These are phyloP conservation scores for Pectinophora gossypiella DNA, from an alignment of 1,140 invertebrate genomes.

Conservation along the genomic window DNA sequence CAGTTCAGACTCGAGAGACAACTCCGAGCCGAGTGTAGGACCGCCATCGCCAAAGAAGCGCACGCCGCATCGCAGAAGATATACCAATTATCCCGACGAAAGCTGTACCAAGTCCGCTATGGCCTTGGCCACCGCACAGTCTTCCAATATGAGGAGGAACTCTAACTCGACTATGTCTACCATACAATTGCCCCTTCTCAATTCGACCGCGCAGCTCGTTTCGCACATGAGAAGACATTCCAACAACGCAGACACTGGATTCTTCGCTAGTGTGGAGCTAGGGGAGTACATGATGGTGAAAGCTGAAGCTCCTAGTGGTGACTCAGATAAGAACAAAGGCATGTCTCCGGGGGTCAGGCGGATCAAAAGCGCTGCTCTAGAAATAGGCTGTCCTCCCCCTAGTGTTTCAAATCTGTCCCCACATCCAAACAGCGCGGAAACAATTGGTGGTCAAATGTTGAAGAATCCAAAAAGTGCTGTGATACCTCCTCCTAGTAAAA, in stretches of 20 bases:
- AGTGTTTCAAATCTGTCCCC: constrained; percentile 78
- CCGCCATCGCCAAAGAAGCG: constrained; percentile 67
- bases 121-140: constrained; percentile 55
- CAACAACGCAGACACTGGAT: constrained; percentile 77
- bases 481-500: constrained; percentile 79
- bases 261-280: constrained; percentile 74
- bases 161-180: constrained; percentile 78
- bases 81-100: constrained; percentile 63
- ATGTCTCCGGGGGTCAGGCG: constrained; percentile 76
- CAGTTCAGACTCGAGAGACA: constrained; percentile 72
- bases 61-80: constrained; percentile 52
- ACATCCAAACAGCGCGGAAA: constrained; percentile 82
- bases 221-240: constrained; percentile 78
- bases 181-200: constrained; percentile 72
- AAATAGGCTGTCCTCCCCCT: constrained; percentile 79
- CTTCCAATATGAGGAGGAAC: constrained; percentile 74
- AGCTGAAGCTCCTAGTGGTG: constrained; percentile 46
- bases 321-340: constrained; percentile 56
- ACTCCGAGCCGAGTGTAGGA: constrained; percentile 65
- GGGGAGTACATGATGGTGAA: constrained; percentile 74
- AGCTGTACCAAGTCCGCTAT: constrained; percentile 69
- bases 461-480: constrained; percentile 78
- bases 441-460: constrained; percentile 78
- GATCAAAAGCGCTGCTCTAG: constrained; percentile 80
- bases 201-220: constrained; percentile 67